phyloP scores from a whole-genome alignment of 2,888 invertebrate species.

The Drosophila vallismaia region DNA sequence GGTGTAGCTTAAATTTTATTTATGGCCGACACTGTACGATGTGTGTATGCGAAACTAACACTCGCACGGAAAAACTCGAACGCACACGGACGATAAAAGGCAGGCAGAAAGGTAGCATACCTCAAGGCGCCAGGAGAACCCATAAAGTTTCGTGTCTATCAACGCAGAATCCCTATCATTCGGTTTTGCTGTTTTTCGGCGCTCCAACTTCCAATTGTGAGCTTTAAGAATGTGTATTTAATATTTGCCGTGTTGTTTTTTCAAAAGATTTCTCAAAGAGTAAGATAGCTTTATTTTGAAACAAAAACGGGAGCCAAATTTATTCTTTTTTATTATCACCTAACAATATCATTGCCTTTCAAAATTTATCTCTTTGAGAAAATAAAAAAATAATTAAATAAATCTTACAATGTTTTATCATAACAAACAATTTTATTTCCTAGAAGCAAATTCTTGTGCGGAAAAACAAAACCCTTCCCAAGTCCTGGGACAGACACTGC shows the following conservation, averaged over 20 bases:
- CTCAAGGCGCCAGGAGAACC: constrained; percentile 14
- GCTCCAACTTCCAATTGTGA: too few relatives aligned
- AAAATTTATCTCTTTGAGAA: too few relatives aligned
- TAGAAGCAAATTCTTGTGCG: background rate
- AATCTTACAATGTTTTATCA: background rate
- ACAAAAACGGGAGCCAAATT: too few relatives aligned
- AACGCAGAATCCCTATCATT: constrained; percentile 55
- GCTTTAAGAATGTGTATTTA: too few relatives aligned
- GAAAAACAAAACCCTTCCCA: background rate
- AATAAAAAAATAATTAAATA: too few relatives aligned
- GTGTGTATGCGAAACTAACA: constrained; percentile 45
- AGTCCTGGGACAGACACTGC: constrained; percentile 14
- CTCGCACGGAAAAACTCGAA: constrained; percentile 35
- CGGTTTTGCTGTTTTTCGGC: constrained; percentile 9
- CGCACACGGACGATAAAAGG: constrained; percentile 24
- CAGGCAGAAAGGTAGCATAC: constrained; percentile 38
- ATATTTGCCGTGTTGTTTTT: too few relatives aligned
- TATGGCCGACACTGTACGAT: constrained; percentile 67
- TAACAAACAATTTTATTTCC: background rate
- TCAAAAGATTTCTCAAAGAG: too few relatives aligned
- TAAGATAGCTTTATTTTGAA: too few relatives aligned
- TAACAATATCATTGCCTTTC: too few relatives aligned
- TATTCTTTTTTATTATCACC: too few relatives aligned
- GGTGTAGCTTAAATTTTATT: constrained; percentile 76
- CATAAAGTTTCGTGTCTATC: constrained; percentile 60